Evolutionary conservation across 2,797 vertebrate species (phyloP), one percentile per base, ranked within the genome.

Genomic region (Uromys caudimaculatus): DNA sequence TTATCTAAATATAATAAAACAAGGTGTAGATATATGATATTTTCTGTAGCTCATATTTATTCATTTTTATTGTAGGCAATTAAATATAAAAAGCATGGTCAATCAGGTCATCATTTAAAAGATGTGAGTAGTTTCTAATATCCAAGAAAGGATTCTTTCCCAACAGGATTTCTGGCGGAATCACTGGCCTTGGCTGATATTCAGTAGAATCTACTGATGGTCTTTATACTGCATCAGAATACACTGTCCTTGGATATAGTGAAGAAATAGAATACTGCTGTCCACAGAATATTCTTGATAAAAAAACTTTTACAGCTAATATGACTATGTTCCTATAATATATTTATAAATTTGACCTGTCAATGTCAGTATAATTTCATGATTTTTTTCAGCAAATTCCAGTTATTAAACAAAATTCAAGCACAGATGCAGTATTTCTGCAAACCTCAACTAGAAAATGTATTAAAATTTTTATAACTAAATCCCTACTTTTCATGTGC

Each of bases 351-450:
- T 23, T 44, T 96, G 81, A 41, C 89, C n/a, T 97, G 96, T 73
- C 96, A 97, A 88, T 93, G 90, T 97, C 95, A 94, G 89, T 6
- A 71, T 64, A 69, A 91, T 41, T 73, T 69, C n/a, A 87, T 14
- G n/a, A 3, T 84, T 47, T 71, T 21, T 85, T 97, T 95, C 96
- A 94, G 93, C 54, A 86, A 94, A 97, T 96, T 97, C 92, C 93
- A 93, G n/a, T 75, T 98, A 97, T 95, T 95, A 96, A 73, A 82
- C 88, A 97, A 97, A 97, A 94, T 87, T 85, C 67, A 67, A n/a
- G 98, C 95, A 85, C 87, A 97, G 95, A 76, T 89, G 95, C 97
- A 97, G 97, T 97, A 97, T 95, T 97, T 98, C 97, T 97, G 75
- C 73, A 96, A 94, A 54, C 81, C 86, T 90, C 97, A 91, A 97